These are phyloP conservation scores for Manis crassicaudata DNA, from an alignment of 2,797 vertebrate species.

Conservation along the genomic window DNA sequence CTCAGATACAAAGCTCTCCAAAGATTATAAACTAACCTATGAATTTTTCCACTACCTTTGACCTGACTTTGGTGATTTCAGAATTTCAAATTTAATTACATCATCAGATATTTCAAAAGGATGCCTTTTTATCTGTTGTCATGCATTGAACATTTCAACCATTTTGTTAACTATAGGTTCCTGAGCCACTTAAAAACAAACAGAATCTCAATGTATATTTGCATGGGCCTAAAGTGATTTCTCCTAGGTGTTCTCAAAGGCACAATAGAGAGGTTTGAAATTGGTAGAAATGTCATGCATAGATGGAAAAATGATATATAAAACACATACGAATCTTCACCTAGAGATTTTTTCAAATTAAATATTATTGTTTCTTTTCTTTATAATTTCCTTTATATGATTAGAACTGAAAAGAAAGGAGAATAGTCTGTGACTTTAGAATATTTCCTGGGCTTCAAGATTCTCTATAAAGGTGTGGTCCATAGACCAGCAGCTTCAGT, in stretches of 20 bases:
- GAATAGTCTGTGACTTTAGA: neutral
- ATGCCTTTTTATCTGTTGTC: neutral
- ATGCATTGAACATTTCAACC: conserved; percentile 32
- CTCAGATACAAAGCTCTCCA: conserved; percentile 84
- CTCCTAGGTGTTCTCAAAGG: neutral
- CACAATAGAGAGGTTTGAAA: conserved; percentile 14
- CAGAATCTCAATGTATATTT: conserved; percentile 4
- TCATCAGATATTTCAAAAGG: conserved; percentile 88
- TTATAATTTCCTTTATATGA: neutral
- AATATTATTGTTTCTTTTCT: neutral
- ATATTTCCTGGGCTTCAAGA: neutral
- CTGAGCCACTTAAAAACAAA: neutral
- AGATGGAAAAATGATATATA: conserved; percentile 12
- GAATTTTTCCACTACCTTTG: conserved; percentile 85
- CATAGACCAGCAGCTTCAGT: neutral
- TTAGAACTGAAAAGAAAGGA: neutral
- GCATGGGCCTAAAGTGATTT: neutral
- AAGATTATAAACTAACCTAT: conserved; percentile 88
- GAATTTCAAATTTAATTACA: conserved; percentile 89
- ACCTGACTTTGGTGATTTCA: conserved; percentile 75
- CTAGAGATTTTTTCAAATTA: conserved; percentile 15
- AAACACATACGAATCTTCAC: neutral
- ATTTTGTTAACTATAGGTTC: neutral
- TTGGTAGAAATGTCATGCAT: neutral
- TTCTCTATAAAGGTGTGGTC: neutral